Conservation (phyloP, 2,113 vertebrate genomes). For the Myrmecobius fasciatus region DNA sequence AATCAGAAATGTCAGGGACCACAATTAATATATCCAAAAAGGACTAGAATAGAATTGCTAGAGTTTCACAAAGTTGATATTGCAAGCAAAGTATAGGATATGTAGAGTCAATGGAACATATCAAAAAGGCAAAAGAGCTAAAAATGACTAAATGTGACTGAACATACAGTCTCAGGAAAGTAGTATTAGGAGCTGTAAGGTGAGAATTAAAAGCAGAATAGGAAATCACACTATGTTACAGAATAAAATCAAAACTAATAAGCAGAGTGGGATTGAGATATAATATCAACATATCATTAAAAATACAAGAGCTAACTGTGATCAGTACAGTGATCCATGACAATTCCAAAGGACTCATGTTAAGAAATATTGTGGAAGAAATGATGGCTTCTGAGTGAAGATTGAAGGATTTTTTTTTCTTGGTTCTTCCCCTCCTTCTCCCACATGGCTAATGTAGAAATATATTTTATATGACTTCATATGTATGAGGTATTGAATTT, state of each 20-base stretch:
- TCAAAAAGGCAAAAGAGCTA: slow-evolving; percentile 14
- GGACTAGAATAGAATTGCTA: not conserved
- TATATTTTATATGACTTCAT: not conserved
- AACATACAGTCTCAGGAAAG: not conserved
- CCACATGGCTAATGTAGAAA: not conserved
- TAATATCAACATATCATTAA: not conserved
- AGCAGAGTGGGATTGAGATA: not conserved
- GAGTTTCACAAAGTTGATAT: slow-evolving; percentile 32
- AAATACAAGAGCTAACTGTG: not conserved
- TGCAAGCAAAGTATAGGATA: not conserved
- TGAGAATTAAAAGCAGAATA: slow-evolving; percentile 17
- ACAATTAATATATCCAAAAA: not conserved
- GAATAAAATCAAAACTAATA: not conserved
- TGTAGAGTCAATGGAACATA: not conserved
- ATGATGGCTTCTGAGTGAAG: not conserved
- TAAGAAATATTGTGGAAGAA: not conserved
- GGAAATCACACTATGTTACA: not conserved
- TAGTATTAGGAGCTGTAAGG: not conserved
- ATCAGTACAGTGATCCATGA: not conserved
- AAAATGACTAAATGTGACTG: not conserved
- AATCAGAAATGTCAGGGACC: slow-evolving; percentile 13
- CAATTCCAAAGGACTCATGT: not conserved
- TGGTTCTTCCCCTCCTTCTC: too few relatives aligned
- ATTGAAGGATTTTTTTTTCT: not conserved
- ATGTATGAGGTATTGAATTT: not conserved